A percentile compares a stretch with the other conserved stretches of the same genome.
These are phyloP conservation scores for Zhuqinia jingwanae DNA, from an alignment of 2,888 invertebrate genomes.

Conservation along the genomic window DNA sequence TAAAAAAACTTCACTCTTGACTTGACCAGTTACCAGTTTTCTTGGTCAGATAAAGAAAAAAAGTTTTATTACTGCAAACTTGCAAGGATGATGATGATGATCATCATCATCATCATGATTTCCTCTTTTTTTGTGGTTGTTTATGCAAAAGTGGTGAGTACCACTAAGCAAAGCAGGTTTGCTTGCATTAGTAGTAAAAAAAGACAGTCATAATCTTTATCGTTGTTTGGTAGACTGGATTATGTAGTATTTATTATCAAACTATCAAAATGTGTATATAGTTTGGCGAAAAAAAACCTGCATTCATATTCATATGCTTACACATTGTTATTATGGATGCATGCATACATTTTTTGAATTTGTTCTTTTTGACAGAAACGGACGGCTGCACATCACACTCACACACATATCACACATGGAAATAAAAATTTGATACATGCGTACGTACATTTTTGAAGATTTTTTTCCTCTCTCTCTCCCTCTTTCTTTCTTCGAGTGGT, in stretches of 20 bases:
- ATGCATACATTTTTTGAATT: neutral
- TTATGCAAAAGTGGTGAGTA: neutral
- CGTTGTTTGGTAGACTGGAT: neutral
- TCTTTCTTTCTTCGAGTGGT: neutral
- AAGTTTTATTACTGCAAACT: neutral
- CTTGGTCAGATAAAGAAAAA: neutral
- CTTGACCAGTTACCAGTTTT: conserved; percentile 43
- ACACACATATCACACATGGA: conserved; percentile 8
- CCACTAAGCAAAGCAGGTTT: neutral
- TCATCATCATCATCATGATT: conserved; percentile 21
- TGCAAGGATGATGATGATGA: neutral
- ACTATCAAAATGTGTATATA: too few relatives aligned
- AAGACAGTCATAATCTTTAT: neutral
- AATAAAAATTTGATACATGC: neutral
- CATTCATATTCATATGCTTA: neutral
- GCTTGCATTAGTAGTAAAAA: too few relatives aligned
- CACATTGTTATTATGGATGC: neutral
- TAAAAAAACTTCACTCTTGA: neutral
- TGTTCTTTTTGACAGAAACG: neutral
- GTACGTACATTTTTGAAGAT: neutral
- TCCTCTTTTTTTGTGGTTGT: neutral
- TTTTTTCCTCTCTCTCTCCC: too few relatives aligned
- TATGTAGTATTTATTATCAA: neutral
- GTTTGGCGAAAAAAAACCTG: neutral
- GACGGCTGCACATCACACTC: neutral